Percentiles rank a stretch among this genome's conserved stretches.
Conservation (phyloP, 2,113 vertebrate genomes). For the Takifugu bimaculatus region DNA sequence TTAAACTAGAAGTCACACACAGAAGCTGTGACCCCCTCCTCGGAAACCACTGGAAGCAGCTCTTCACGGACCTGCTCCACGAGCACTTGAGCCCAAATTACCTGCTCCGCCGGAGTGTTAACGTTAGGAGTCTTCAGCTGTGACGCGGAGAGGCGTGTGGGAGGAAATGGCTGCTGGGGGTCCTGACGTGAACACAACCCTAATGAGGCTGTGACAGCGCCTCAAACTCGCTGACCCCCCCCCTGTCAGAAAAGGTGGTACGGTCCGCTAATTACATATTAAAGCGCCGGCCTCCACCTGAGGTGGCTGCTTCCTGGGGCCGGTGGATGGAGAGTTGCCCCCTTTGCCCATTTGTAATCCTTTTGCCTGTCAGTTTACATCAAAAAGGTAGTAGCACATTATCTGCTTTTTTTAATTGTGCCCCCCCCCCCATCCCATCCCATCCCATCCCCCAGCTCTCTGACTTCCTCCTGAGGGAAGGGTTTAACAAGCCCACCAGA, state of each 20-base stretch:
- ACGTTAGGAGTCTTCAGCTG: constrained; percentile 38
- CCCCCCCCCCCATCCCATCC: constrained; percentile 14
- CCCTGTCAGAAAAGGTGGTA: constrained; percentile 39
- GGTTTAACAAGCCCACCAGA: constrained; percentile 65
- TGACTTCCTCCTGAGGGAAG: constrained; percentile 42
- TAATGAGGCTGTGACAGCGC: constrained; percentile 43
- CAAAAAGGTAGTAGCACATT: constrained; percentile 2
- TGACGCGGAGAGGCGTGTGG: constrained; percentile 18
- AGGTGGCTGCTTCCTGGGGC: constrained; percentile 26
- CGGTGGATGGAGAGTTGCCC: constrained; percentile 27
- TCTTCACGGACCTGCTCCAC: constrained; percentile 27
- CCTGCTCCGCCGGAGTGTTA: constrained; percentile 54
- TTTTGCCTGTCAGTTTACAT: constrained; percentile 18
- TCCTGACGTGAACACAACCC: constrained; percentile 25
- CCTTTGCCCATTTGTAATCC: constrained; percentile 22
- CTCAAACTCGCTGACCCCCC: not conserved
- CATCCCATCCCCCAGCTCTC: constrained; percentile 9
- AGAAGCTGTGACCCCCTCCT: not conserved
- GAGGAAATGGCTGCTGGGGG: constrained; percentile 43
- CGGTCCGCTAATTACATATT: constrained; percentile 59
- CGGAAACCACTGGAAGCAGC: constrained; percentile 9
- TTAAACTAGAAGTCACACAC: too few species aligned
- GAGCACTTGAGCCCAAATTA: constrained; percentile 55
- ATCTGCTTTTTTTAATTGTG: not conserved
- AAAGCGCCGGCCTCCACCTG: constrained; percentile 49